These are phyloP conservation scores for Boulengeromyrus knoepffleri DNA, from an alignment of 2,113 vertebrate species.

Conservation along the genomic window DNA sequence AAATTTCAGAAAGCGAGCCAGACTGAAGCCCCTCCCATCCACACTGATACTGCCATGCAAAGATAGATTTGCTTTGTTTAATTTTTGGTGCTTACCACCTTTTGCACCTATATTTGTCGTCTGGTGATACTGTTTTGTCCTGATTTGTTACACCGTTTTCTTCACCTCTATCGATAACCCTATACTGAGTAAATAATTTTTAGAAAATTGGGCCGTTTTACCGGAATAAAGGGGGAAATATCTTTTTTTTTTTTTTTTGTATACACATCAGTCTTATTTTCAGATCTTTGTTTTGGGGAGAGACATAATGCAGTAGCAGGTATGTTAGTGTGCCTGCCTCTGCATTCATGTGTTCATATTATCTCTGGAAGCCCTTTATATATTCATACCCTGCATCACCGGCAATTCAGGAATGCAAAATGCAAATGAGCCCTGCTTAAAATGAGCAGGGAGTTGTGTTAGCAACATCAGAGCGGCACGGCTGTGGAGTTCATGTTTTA, in stretches of 20 bases:
- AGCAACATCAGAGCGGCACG: slow-evolving; percentile 52
- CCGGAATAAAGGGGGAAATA: not conserved
- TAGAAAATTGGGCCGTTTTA: not conserved
- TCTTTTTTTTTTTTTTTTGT: not conserved
- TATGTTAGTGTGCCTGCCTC: slow-evolving; percentile 17
- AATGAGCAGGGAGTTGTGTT: slow-evolving; percentile 62
- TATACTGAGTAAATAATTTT: not conserved
- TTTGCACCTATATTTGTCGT: slow-evolving; percentile 16
- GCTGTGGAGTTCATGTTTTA: slow-evolving; percentile 63
- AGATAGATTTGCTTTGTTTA: slow-evolving; percentile 50
- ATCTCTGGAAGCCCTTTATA: not conserved
- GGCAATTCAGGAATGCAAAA: slow-evolving; percentile 42
- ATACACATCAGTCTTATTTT: not conserved
- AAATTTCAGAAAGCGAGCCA: slow-evolving; percentile 62
- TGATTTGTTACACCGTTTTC: not conserved
- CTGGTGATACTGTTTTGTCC: not conserved
- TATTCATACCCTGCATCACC: not conserved
- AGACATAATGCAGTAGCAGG: not conserved
- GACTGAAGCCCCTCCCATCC: slow-evolving; percentile 55
- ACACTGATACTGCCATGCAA: slow-evolving; percentile 46
- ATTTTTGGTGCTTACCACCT: slow-evolving; percentile 21
- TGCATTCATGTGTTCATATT: slow-evolving; percentile 30
- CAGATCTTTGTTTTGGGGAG: not conserved
- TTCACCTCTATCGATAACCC: not conserved
- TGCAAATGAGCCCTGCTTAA: slow-evolving; percentile 57